phyloP scores from a whole-genome alignment of 2,888 invertebrate species.

The Megastigmus dorsalis region DNA sequence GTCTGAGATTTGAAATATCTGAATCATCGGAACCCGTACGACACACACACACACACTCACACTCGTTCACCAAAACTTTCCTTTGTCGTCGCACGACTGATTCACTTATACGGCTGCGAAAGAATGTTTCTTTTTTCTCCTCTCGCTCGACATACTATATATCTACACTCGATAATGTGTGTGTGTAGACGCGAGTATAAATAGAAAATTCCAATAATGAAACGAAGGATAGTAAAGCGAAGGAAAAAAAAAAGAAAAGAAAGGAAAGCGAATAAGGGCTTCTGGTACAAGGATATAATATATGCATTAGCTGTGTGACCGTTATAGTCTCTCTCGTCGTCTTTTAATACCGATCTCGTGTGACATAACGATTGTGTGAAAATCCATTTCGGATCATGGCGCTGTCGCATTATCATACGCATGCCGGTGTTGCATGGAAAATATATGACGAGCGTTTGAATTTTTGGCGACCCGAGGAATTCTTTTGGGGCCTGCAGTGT shows the following conservation, averaged over 20 bases:
- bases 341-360: too few relatives aligned
- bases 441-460: too few relatives aligned
- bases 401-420: too few relatives aligned
- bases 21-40: slow-evolving; percentile 20
- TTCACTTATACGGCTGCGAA: not conserved
- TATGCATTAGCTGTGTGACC: not conserved
- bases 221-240: not conserved
- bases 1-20: too few relatives aligned
- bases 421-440: too few relatives aligned
- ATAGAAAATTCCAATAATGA: slow-evolving; percentile 17
- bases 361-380: too few relatives aligned
- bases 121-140: not conserved
- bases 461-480: too few relatives aligned
- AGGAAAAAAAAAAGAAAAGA: not conserved
- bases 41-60: not conserved
- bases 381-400: too few relatives aligned
- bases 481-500: too few relatives aligned
- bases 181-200: not conserved
- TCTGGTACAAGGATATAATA: not conserved
- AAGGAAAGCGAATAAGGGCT: not conserved
- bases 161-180: too few relatives aligned
- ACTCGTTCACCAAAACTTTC: slow-evolving; percentile 42
- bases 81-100: slow-evolving; percentile 40
- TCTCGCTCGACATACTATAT: not conserved
- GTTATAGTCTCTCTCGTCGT: too few relatives aligned